Conservation (phyloP, 2,113 vertebrate genomes). For the Empidonax alnorum region DNA sequence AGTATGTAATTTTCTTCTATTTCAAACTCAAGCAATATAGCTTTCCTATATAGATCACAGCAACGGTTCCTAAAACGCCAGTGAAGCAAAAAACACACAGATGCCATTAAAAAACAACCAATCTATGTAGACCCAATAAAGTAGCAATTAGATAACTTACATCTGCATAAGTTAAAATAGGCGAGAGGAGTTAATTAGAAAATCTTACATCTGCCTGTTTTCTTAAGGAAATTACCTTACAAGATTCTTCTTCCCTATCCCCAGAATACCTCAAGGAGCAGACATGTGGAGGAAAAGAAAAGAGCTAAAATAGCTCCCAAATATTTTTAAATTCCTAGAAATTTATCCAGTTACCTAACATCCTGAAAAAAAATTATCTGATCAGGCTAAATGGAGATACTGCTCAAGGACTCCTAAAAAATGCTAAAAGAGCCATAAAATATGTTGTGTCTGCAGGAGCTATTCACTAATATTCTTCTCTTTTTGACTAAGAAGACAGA, state of each 20-base stretch:
- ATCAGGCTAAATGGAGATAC: not conserved
- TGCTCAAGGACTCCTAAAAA: not conserved
- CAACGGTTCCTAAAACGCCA: constrained; percentile 47
- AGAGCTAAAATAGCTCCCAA: not conserved
- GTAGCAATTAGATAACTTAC: constrained; percentile 45
- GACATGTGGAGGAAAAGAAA: not conserved
- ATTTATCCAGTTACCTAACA: not conserved
- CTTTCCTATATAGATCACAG: constrained; percentile 42
- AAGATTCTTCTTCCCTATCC: not conserved
- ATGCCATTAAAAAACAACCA: constrained; percentile 54
- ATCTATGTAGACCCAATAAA: constrained; percentile 59
- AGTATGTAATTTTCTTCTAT: constrained; percentile 44
- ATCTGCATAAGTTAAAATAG: constrained; percentile 51
- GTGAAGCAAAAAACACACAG: constrained; percentile 63
- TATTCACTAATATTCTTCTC: not conserved
- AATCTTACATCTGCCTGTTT: constrained; percentile 22
- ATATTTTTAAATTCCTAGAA: not conserved
- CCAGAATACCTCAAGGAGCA: not conserved
- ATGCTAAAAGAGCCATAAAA: not conserved
- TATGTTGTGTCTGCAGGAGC: not conserved
- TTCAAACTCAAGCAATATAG: constrained; percentile 15
- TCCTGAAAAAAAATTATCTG: not conserved
- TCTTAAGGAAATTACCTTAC: constrained; percentile 40
- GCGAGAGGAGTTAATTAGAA: constrained; percentile 41
- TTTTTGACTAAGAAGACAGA: not conserved